phyloP scores from a whole-genome alignment of 2,797 vertebrate species.

The Myripristis murdjan region DNA sequence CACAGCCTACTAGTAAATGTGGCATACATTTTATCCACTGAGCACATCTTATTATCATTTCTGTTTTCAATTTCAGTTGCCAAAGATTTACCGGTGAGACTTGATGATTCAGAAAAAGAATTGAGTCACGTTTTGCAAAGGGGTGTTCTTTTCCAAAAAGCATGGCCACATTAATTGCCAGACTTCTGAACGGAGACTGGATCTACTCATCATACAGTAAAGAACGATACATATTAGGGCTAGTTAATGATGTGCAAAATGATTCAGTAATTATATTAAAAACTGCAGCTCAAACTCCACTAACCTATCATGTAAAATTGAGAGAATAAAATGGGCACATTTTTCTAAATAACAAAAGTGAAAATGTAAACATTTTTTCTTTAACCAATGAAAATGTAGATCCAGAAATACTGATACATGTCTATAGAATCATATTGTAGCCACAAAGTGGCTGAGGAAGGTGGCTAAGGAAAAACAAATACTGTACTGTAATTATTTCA shows the following conservation, averaged over 20 bases:
- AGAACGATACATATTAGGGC: neutral
- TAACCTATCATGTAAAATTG: constrained; percentile 2
- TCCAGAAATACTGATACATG: constrained; percentile 21
- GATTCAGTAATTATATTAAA: constrained; percentile 4
- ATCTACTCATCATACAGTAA: neutral
- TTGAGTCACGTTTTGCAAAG: no score
- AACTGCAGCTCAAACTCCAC: constrained; percentile 6
- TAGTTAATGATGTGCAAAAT: constrained; percentile 1
- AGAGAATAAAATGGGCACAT: constrained; percentile 8
- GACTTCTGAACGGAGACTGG: constrained; percentile 15
- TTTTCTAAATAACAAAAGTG: constrained; percentile 7
- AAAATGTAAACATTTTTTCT: constrained; percentile 30
- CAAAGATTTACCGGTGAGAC: neutral
- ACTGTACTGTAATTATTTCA: neutral
- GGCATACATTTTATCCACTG: no score
- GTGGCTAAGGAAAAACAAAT: neutral
- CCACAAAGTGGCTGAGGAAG: neutral
- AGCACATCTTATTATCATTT: no score
- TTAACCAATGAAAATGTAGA: constrained; percentile 5
- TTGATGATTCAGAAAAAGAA: neutral
- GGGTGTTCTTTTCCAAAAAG: neutral
- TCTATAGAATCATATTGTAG: neutral
- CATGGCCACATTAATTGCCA: neutral
- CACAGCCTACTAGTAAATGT: no score
- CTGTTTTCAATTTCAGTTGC: neutral